These are phyloP conservation scores for Plusia festucae DNA, from an alignment of 2,888 invertebrate genomes.

Conservation along the genomic window DNA sequence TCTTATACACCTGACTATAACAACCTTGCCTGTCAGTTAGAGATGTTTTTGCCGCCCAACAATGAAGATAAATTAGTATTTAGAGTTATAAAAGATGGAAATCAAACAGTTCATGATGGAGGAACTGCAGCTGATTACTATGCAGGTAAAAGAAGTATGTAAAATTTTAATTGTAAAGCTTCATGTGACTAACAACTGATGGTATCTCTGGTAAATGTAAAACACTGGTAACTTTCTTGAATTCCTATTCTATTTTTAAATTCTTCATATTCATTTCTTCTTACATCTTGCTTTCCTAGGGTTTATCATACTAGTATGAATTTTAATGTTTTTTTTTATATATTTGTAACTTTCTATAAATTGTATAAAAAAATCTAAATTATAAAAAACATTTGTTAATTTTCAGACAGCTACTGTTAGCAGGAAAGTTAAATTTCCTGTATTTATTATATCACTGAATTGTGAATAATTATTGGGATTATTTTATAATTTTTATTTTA, in stretches of 20 bases:
- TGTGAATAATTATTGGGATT: too few species aligned
- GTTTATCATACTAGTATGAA: neutral
- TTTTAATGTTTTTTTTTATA: too few species aligned
- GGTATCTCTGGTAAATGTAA: neutral
- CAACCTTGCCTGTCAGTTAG: slow-evolving; percentile 72
- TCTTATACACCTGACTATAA: slow-evolving; percentile 63
- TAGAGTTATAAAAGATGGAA: slow-evolving; percentile 62
- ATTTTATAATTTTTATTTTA: too few species aligned
- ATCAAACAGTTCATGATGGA: slow-evolving; percentile 49
- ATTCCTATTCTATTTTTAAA: neutral
- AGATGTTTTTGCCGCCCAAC: slow-evolving; percentile 61
- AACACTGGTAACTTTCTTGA: neutral
- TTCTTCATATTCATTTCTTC: neutral
- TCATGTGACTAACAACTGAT: neutral
- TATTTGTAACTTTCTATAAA: too few species aligned
- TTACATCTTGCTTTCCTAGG: neutral
- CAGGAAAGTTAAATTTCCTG: too few species aligned
- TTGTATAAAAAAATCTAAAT: too few species aligned
- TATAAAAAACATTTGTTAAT: too few species aligned
- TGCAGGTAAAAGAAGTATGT: slow-evolving; percentile 55
- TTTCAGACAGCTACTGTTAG: too few species aligned
- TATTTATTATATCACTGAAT: too few species aligned
- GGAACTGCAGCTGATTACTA: slow-evolving; percentile 57
- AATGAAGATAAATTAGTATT: slow-evolving; percentile 52
- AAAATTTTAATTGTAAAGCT: neutral